These are phyloP conservation scores for Drosophila ogumai DNA, from an alignment of 1,140 invertebrate genomes.

Conservation along the genomic window DNA sequence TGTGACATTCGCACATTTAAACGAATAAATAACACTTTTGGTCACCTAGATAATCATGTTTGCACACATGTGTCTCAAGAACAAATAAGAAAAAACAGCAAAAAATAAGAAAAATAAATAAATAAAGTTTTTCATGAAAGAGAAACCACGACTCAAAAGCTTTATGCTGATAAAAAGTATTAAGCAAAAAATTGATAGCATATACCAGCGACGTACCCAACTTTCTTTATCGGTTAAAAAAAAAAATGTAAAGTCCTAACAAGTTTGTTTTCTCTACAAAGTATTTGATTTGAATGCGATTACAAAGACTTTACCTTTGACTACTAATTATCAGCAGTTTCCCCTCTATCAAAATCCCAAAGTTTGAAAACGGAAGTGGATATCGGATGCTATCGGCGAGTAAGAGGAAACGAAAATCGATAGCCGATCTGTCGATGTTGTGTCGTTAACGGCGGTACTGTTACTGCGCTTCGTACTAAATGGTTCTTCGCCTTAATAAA, in stretches of 20 bases:
- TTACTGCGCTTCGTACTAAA: conserved; percentile 2
- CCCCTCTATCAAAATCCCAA: neutral
- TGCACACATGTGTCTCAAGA: neutral
- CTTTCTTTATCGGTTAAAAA: neutral
- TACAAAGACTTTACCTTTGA: neutral
- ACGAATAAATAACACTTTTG: neutral
- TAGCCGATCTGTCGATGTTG: conserved; percentile 7
- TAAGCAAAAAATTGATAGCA: conserved; percentile 6
- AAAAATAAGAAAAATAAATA: neutral
- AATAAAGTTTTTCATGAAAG: neutral
- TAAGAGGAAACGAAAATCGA: conserved; percentile 17
- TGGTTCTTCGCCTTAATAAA: conserved; percentile 28
- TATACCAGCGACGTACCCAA: neutral
- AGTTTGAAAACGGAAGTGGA: conserved; percentile 21
- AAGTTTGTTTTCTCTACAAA: too few relatives aligned
- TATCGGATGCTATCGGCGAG: conserved; percentile 28
- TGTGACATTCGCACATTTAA: neutral
- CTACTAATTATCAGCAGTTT: neutral
- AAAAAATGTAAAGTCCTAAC: neutral
- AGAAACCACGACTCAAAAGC: neutral
- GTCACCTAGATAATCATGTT: conserved; percentile 6
- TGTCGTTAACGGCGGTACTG: conserved; percentile 1
- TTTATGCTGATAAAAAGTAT: conserved; percentile 1
- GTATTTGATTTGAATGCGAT: neutral
- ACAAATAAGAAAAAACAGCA: neutral